Evolutionary conservation across 1,140 invertebrate genomes (phyloP).

Genomic region (Akabosia matsudoensis): DNA sequence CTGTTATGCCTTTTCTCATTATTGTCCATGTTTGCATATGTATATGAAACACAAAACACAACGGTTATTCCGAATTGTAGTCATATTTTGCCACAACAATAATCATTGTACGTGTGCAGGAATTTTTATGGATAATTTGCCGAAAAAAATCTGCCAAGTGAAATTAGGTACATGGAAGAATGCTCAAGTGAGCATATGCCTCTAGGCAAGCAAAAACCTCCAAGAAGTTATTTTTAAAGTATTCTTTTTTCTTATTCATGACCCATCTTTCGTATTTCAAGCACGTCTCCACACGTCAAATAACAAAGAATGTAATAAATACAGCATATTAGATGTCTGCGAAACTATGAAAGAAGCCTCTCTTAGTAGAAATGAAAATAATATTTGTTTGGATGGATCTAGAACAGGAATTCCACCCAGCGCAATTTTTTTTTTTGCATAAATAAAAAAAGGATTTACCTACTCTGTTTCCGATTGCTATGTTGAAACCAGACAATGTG

Average conservation of each 20-base stretch:
- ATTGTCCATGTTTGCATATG: no score
- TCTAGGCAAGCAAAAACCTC: no score
- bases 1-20: no score
- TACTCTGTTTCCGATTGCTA: background rate
- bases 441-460: background rate
- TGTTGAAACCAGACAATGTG: background rate
- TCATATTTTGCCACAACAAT: no score
- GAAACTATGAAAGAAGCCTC: no score
- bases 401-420: background rate
- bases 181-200: background rate
- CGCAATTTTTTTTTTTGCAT: background rate
- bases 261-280: background rate
- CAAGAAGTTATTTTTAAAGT: background rate
- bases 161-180: background rate
- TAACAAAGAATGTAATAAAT: background rate
- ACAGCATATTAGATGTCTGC: background rate
- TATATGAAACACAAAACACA: no score
- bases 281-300: background rate
- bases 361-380: no score
- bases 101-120: background rate
- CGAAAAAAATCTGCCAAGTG: background rate
- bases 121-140: background rate
- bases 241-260: background rate
- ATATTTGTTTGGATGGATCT: no score
- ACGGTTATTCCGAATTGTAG: no score